Evolutionary conservation across 2,113 vertebrate species (phyloP), one percentile per base, ranked within the genome.

Genomic region (Nannobrachium achirus): DNA sequence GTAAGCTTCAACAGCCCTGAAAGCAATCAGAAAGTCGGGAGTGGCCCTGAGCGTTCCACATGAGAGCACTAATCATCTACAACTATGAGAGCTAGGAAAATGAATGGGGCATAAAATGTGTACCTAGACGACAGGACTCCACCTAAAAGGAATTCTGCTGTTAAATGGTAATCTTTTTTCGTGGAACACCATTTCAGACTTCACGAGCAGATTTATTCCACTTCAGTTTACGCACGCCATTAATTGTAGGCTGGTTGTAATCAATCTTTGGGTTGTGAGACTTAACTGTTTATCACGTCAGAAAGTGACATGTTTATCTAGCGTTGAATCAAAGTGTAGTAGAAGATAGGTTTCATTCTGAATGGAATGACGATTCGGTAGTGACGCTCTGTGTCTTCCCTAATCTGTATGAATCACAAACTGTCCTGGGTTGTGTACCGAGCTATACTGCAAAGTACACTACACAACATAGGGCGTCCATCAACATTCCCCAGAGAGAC

Each of bases 391-490:
- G 71, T 81, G 70, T 75, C 67, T 79, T 73, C 78, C 74, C 79
- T 33, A 33, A 33, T 33, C 3, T 2, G 19, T 75, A n/a, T n/a
- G n/a, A n/a, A n/a, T n/a, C n/a, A n/a, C n/a, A n/a, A n/a, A n/a
- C n/a, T n/a, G n/a, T n/a, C n/a, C n/a, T n/a, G n/a, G n/a, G n/a
- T n/a, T n/a, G n/a, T n/a, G n/a, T n/a, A n/a, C n/a, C 73, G 79
- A 78, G 62, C 56, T 63, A 33, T 19, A 42, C 81, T 84, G 79
- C 83, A 80, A 83, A 71, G 81, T 81, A 81, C 69, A 33, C n/a
- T n/a, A 33, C 25, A 33, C 6, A 33, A 4, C 25, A 33, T 33
- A 33, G 3, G 25, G 3, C 25, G 25, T 33, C 25, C 25, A 33
- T 1, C 1, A 50, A 50, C 6, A 50, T 15, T 10, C 16, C 48